Evolutionary conservation across 1,140 invertebrate genomes (phyloP), one percentile per base, ranked within the genome.

Genomic region (Trachelipus rathkii): DNA sequence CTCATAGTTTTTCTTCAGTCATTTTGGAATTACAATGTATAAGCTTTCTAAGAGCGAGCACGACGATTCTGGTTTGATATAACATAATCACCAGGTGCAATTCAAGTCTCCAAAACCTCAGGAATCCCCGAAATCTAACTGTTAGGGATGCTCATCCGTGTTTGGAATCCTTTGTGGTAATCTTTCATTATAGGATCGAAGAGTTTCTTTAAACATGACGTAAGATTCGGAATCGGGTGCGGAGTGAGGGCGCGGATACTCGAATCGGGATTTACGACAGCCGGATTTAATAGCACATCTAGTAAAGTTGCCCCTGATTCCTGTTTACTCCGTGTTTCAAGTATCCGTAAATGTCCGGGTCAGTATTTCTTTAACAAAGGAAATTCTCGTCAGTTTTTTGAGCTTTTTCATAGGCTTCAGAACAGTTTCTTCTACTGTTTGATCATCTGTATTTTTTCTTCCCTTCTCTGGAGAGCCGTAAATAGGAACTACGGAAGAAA

Each of bases 361-460:
- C 97, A 88, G 87, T 94, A 92, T 86, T 97, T 98, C 89, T 97
- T 97, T 87, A 97, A 87, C 83, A 97, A 87, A 66, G 95, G n/a
- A n/a, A 97, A 85, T 96, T 95, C 85, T 93, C 95, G 85, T 95
- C 91, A 8, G 68, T 23, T 74, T 93, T 93, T 70, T 85, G 84
- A 44, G 87, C 82, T 73, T 83, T 85, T 77, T 84, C 82, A 77
- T 86, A 85, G 15, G 82, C 84, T 53, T 82, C 80, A 43, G 84
- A 82, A n/a, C n/a, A 50, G 85, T 77, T 72, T 83, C 82, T 10
- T 80, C 81, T 44, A 79, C 66, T 15, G 67, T 72, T 19, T 67
- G 24, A 0, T 43, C 11, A 44, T 74, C 72, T 44, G 77, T 44
- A 3, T 13, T n/a, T 46, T 75, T 74, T 77, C 70, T 76, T 10